A percentile compares a stretch with the other conserved stretches of the same genome.
Conservation (phyloP, 1,140 invertebrate species). For the Hydropsyche tenuis region DNA sequence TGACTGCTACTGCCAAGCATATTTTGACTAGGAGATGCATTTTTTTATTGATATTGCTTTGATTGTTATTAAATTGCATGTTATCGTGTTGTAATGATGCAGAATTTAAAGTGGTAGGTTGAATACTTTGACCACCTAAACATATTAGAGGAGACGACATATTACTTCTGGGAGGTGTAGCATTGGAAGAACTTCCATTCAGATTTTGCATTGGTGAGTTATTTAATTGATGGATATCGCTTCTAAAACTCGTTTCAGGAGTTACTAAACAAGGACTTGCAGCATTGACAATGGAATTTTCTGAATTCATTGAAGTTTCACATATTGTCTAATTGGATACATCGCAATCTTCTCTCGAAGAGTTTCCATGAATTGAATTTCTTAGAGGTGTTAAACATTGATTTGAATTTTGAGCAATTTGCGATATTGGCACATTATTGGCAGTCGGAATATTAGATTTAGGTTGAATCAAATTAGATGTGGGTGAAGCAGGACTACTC, state of each 20-base stretch:
- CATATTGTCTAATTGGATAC: neutral
- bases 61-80: conserved; percentile 10
- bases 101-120: conserved; percentile 6
- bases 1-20: conserved; percentile 17
- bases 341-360: conserved; percentile 29
- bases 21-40: conserved; percentile 36
- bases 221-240: conserved; percentile 7
- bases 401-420: conserved; percentile 1
- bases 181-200: conserved; percentile 23
- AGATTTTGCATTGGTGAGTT: conserved; percentile 40
- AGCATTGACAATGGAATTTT: neutral
- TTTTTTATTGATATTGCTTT: conserved; percentile 22
- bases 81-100: neutral
- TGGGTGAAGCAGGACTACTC: conserved; percentile 58
- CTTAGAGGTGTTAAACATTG: conserved; percentile 21
- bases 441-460: conserved; percentile 48
- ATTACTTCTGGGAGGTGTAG: conserved; percentile 43
- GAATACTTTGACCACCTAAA: neutral
- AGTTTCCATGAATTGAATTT: conserved; percentile 27
- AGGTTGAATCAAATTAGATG: conserved; percentile 54
- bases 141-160: conserved; percentile 43
- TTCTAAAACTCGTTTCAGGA: conserved; percentile 16
- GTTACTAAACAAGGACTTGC: neutral
- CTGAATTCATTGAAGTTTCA: neutral
- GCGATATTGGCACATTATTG: conserved; percentile 52